A percentile compares a stretch with the other conserved stretches of the same genome.
phyloP scores from a whole-genome alignment of 2,888 invertebrate genomes.

The Panzeria rudis region DNA sequence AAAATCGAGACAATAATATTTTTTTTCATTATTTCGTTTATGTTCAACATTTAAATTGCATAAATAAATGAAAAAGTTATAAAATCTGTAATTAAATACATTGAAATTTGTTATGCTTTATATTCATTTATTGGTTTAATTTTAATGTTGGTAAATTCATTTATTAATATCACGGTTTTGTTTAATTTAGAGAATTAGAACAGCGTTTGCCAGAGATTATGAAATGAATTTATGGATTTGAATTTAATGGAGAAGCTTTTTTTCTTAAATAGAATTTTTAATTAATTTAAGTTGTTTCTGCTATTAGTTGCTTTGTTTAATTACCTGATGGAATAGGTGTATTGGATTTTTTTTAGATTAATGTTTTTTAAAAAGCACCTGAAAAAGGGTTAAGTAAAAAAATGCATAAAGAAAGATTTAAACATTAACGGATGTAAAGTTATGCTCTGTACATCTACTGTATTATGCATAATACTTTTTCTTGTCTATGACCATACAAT shows the following conservation, averaged over 20 bases:
- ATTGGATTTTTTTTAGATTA: not conserved
- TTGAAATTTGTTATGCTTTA: slow-evolving; percentile 39
- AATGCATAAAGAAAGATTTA: no score
- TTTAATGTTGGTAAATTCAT: slow-evolving; percentile 25
- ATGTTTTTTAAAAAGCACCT: not conserved
- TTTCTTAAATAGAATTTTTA: not conserved
- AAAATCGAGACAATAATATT: slow-evolving; percentile 28
- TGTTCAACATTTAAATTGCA: slow-evolving; percentile 26
- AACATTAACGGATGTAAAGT: no score
- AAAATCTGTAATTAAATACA: slow-evolving; percentile 42
- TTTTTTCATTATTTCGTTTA: slow-evolving; percentile 14
- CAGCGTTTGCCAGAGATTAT: slow-evolving; percentile 5
- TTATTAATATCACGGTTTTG: slow-evolving; percentile 24
- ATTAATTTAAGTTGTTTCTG: not conserved
- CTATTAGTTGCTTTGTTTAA: not conserved
- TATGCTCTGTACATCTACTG: no score
- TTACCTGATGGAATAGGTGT: not conserved
- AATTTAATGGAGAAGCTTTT: not conserved
- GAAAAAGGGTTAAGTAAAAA: no score
- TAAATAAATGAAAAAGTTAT: slow-evolving; percentile 36
- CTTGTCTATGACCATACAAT: no score
- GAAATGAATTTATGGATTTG: slow-evolving; percentile 1
- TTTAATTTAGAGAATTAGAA: slow-evolving; percentile 35
- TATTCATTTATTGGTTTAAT: slow-evolving; percentile 31
- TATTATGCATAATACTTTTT: no score